phyloP scores from a whole-genome alignment of 2,888 invertebrate species.

The Campoplex capitator region DNA sequence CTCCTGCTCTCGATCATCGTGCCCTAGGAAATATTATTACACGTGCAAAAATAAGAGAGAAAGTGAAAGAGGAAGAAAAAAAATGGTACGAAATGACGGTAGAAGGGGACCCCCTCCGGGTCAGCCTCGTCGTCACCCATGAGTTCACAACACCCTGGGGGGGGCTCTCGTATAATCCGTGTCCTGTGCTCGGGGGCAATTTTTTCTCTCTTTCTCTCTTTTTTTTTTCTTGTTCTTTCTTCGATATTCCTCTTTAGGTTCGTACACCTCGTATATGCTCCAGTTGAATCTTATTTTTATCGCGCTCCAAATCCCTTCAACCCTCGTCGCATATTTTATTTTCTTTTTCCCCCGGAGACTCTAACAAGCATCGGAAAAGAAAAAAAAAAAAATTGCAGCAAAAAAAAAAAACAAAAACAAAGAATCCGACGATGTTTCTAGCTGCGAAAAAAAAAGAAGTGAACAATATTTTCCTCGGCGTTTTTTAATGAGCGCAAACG shows the following conservation, averaged over 20 bases:
- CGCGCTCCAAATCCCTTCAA: slow-evolving; percentile 30
- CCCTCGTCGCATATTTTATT: background rate
- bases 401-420: background rate
- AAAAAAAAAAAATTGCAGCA: background rate
- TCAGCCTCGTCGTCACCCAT: slow-evolving; percentile 54
- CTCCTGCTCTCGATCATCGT: slow-evolving; percentile 16
- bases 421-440: background rate
- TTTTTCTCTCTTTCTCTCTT: slow-evolving; percentile 35
- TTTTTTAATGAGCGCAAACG: background rate
- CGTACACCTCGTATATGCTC: slow-evolving; percentile 36
- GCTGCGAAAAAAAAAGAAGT: background rate
- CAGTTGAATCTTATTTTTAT: slow-evolving; percentile 53
- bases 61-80: background rate
- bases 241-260: background rate
- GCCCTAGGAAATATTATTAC: slow-evolving; percentile 36
- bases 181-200: slow-evolving; percentile 25
- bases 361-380: background rate
- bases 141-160: slow-evolving; percentile 56
- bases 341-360: background rate
- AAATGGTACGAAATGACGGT: slow-evolving; percentile 14
- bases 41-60: slow-evolving; percentile 21
- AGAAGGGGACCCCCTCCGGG: slow-evolving; percentile 45
- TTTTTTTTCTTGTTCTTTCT: slow-evolving; percentile 17
- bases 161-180: slow-evolving; percentile 51
- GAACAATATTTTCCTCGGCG: background rate